Base-by-base conservation (phyloP, 2,113 vertebrate genomes). In the Gobius niger region DNA sequence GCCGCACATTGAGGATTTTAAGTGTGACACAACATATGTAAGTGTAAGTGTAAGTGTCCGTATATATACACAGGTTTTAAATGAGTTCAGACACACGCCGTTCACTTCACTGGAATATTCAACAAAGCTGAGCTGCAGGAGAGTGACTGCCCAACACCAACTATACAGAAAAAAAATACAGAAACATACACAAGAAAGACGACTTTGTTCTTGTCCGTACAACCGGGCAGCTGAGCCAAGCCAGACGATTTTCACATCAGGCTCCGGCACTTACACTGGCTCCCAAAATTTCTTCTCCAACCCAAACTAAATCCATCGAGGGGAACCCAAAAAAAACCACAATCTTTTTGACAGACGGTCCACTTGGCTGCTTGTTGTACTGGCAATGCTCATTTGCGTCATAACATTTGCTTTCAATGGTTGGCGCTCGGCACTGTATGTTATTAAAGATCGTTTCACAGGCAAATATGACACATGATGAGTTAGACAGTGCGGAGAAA, bases 391-490 rank as follows among this genome's bases (percentile, higher is more conserved):
- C 67, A 42, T 65, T 63, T 85, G 79, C 72, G 84, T 85, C 86
- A 89, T 72, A 82, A 75, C 82, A 78, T 81, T 77, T 76, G 7
- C 54, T 57, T 19, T 87, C 83, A 90, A 88, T 88, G 71, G 83
- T 44, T 82, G 80, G 78, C 85, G 82, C 72, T 5, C 69, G 44
- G 44, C 75, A 19, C 60, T 74, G 83, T 76, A 84, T 89, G 76
- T 84, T 85, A 85, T 85, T 83, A 88, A 85, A 77, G 73, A 73
- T 82, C 70, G 79, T 84, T 85, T 78, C 72, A 82, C 66, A 63
- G 80, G 82, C 82, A 84, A 70, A 86, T 83, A 57, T 82, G 85
- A 88, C 85, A 69, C 70, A 82, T 78, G 76, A 87, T 78, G 84
- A 85, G 78, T 72, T 80, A 76, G 84, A 87, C 85, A 83, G 87